Base-by-base conservation (phyloP, 2,113 vertebrate species). In the Gorsachius goisagi region DNA sequence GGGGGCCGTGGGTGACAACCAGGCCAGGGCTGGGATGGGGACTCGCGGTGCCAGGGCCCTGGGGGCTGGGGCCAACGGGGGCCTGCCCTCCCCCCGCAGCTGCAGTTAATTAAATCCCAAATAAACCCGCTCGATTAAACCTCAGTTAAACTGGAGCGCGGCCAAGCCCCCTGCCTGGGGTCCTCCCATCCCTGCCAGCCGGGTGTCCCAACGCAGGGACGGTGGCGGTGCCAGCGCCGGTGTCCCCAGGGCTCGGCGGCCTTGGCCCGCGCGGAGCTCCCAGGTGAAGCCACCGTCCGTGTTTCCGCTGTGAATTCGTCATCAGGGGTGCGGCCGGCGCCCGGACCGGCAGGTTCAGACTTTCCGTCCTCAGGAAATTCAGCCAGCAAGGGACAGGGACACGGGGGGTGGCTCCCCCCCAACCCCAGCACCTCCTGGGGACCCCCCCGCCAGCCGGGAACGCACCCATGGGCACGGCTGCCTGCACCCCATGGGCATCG, bases 291-390 rank as follows among this genome's bases (percentile, higher is more conserved):
- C 47, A 21, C 83, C 14, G 15, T 41, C 37, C n/a, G 1, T 2
- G 20, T 85, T 95, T 88, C 90, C 52, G 52, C 47, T 4, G 20
- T 75, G 17, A 93, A 79, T 91, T 93, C 49, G 3, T 96, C 95
- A 96, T 96, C 92, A 96, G 21, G 88, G 94, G 88, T 2, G 87
- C 47, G 78, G 95, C 86, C 8, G 23, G 56, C 30, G 17, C 93
- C 94, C 28, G 75, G 95, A 67, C 74, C 24, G n/a, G 74, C 96
- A 96, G 95, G 97, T 96, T 97, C 96, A 92, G 95, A 74, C 72
- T 96, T 95, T 92, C 94, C 39, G 10, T 78, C 93, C 62, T 18
- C 41, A 30, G 18, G 47, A 58, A 93, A 91, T 39, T 44, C 9
- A 11, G 59, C 45, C 0, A 6, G 30, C 3, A 1, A 63, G 53